phyloP scores from a whole-genome alignment of 2,113 vertebrate genomes.

The Channa argus region DNA sequence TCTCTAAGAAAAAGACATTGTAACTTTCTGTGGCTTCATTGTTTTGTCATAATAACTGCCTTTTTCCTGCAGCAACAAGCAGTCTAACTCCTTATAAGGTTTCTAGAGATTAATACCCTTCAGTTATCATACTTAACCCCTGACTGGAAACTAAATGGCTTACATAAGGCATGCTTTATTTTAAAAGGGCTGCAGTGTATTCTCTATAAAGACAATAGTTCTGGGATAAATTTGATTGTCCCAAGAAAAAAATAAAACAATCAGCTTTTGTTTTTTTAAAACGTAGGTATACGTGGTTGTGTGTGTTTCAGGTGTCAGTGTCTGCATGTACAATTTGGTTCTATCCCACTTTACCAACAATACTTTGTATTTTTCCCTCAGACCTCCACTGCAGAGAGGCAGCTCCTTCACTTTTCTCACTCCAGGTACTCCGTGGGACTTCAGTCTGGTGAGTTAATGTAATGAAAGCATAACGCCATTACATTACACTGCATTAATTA shows the following conservation, averaged over 20 bases:
- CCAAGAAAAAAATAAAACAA: not conserved
- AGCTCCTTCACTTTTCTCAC: conserved; percentile 80
- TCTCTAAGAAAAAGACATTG: conserved; percentile 14
- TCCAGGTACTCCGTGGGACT: conserved; percentile 79
- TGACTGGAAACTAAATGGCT: too few species aligned
- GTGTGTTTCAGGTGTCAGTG: not conserved
- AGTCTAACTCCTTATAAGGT: conserved; percentile 12
- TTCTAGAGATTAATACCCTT: not conserved
- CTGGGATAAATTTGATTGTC: not conserved
- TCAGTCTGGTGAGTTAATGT: conserved; percentile 73
- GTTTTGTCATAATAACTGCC: conserved; percentile 28
- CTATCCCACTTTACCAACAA: too few species aligned
- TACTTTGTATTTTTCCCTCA: conserved; percentile 37
- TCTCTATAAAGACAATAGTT: not conserved
- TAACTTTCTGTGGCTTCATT: conserved; percentile 20
- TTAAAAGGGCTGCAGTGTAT: not conserved
- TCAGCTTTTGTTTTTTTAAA: too few species aligned
- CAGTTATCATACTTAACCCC: not conserved
- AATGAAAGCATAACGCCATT: not conserved
- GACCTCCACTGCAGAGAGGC: conserved; percentile 75
- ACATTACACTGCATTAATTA: not conserved
- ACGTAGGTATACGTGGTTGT: not conserved
- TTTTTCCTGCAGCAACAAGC: conserved; percentile 18
- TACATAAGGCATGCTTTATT: not conserved
- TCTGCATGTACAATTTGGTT: not conserved